A percentile compares a stretch with the other conserved stretches of the same genome.
Evolutionary conservation across 2,797 vertebrate species (phyloP).

Genomic region (Melanogrammus aeglefinus): DNA sequence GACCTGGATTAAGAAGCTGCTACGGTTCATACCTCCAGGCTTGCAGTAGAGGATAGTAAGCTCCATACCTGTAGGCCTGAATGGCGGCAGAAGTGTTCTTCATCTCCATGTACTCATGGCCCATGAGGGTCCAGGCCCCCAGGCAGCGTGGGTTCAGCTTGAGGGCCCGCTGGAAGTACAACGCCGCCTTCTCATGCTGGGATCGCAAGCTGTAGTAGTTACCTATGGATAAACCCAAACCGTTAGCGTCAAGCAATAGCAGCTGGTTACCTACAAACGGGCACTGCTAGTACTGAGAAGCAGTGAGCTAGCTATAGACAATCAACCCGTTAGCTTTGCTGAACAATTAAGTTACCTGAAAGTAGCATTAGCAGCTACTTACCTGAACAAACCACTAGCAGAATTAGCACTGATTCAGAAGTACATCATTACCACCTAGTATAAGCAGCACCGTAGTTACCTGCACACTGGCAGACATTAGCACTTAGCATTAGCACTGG

Average conservation of each 20-base stretch:
- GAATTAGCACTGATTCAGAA: background rate
- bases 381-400: background rate
- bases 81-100: constrained; percentile 99
- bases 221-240: constrained; percentile 67
- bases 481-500: background rate
- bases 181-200: constrained; percentile 96
- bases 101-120: constrained; percentile 99
- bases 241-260: background rate
- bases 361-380: background rate
- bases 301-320: background rate
- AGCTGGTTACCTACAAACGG: background rate
- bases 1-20: background rate
- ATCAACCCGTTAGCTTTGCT: background rate
- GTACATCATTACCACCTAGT: background rate
- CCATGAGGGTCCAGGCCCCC: constrained; percentile 98
- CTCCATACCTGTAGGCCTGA: constrained; percentile 79
- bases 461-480: background rate
- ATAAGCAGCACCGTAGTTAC: background rate
- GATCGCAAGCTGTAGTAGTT: constrained; percentile 98
- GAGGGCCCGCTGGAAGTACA: constrained; percentile 97
- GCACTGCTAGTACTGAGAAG: background rate
- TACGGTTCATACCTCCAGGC: background rate
- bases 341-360: background rate
- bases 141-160: constrained; percentile 97
- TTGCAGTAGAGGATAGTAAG: background rate